Base-by-base conservation (phyloP, 1,140 invertebrate genomes). In the Drosophila melanogaster region DNA sequence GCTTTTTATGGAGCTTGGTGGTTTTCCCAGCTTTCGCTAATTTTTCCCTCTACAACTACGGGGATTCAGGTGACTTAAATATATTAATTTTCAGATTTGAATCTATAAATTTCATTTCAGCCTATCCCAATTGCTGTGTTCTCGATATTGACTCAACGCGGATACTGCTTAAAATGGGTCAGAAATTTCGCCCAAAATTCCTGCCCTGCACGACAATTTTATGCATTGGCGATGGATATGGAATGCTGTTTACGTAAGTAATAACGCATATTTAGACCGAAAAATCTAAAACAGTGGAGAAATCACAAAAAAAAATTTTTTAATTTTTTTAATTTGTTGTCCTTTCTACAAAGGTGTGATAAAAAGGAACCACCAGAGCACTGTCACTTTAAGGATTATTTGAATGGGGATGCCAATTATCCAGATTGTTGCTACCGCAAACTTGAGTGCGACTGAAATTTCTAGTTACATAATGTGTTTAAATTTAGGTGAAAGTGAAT, bases 211-310 rank as follows among this genome's bases (percentile, higher is more conserved):
- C 58, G 0, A 5, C 4, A 0, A 24, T 86, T 3, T 51, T 61
- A 2, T 86, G 81, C 37, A 51, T 38, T 7, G 70, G 75, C 12
- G 74, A 78, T 58, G 81, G 81, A n/a, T 86, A 38, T 47, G 78
- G 70, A 0, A 37, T 66, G 58, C 61, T 78, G 0, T 38, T 54
- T 24, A 81, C 73, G 81, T 85, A 49, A 44, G 74, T 80, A 22
- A 3, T 22, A 22, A 22, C 19, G 2, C 19, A 0, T 22, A 0
- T 22, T 22, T 22, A 22, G 19, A 3, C 2, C 19, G 3, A 22
- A 22, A 22, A 22, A 22, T 1, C 19, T 2, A 19, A 19, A 19
- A 19, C 2, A 19, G 0, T 19, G 19, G 2, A 19, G 2, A 19
- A 19, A 19, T 19, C 19, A 19, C 2, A n/a, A n/a, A n/a, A n/a